Percentiles rank a stretch among this genome's conserved stretches.
These are phyloP conservation scores for Acanthoscelides obtectus DNA, from an alignment of 2,888 invertebrate species.

Conservation along the genomic window DNA sequence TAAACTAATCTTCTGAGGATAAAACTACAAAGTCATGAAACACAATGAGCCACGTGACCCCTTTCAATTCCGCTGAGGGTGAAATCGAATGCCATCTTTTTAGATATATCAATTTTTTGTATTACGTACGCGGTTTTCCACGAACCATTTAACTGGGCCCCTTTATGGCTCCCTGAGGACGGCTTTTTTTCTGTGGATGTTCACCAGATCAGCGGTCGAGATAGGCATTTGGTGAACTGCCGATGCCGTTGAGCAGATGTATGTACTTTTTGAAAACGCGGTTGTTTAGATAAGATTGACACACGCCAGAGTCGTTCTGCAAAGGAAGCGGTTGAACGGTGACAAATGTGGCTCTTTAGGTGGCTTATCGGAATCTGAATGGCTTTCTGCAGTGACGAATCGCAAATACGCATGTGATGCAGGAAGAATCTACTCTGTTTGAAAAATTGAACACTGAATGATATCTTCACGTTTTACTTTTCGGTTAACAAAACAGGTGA, in stretches of 20 bases:
- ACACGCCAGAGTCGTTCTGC: background rate
- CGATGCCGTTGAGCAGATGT: background rate
- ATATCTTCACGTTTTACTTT: too few relatives aligned
- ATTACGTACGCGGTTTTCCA: constrained; percentile 40
- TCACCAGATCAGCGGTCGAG: background rate
- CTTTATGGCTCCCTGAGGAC: constrained; percentile 35
- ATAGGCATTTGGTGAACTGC: background rate
- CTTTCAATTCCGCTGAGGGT: constrained; percentile 41
- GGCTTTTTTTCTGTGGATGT: constrained; percentile 21
- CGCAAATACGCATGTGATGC: background rate
- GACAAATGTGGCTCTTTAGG: background rate
- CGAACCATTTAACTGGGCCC: constrained; percentile 46
- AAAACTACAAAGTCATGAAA: constrained; percentile 46
- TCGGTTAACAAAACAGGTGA: too few relatives aligned
- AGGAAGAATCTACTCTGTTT: too few relatives aligned
- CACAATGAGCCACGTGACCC: constrained; percentile 47
- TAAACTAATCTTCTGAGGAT: constrained; percentile 26
- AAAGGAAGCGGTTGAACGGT: background rate
- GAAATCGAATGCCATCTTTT: constrained; percentile 34
- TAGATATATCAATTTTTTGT: constrained; percentile 42
- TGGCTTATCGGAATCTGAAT: background rate
- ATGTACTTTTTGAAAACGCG: background rate
- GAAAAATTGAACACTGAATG: too few relatives aligned
- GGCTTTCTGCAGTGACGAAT: background rate
- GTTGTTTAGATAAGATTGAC: background rate